Evolutionary conservation across 2,888 invertebrate species (phyloP).

Genomic region (Cephus pulcher): DNA sequence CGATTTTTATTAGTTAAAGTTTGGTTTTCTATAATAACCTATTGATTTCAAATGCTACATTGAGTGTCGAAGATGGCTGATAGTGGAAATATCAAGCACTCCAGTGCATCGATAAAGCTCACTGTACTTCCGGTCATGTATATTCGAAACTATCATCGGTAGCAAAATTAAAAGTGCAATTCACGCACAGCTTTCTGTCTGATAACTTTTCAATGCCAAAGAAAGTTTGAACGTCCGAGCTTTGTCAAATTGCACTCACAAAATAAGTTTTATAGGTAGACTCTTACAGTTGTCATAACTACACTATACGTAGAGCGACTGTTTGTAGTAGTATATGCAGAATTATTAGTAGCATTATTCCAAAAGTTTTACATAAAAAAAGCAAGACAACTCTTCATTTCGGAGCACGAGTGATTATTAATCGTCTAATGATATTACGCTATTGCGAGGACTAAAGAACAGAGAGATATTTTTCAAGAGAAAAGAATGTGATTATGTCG

Average conservation of each 20-base stretch:
- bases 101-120: not conserved
- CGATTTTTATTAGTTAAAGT: not conserved
- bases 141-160: not conserved
- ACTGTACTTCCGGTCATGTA: not conserved
- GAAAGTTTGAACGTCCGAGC: not conserved
- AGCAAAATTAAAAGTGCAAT: not conserved
- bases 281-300: not conserved
- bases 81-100: not conserved
- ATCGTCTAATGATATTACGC: not conserved
- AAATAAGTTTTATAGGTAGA: not conserved
- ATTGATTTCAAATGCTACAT: not conserved
- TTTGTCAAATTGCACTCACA: not conserved
- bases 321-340: not conserved
- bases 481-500: constrained; percentile 17
- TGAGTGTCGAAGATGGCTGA: not conserved
- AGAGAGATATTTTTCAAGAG: constrained; percentile 12
- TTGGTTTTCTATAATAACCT: not conserved
- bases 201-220: not conserved
- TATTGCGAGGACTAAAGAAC: not conserved
- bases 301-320: not conserved
- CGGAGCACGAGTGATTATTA: not conserved
- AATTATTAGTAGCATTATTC: not conserved
- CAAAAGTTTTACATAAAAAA: not conserved
- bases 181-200: not conserved
- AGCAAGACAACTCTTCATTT: not conserved